A percentile compares a stretch with the other conserved stretches of the same genome.
These are phyloP conservation scores for Phalacrocorax carbo DNA, from an alignment of 2,113 vertebrate genomes.

Conservation along the genomic window DNA sequence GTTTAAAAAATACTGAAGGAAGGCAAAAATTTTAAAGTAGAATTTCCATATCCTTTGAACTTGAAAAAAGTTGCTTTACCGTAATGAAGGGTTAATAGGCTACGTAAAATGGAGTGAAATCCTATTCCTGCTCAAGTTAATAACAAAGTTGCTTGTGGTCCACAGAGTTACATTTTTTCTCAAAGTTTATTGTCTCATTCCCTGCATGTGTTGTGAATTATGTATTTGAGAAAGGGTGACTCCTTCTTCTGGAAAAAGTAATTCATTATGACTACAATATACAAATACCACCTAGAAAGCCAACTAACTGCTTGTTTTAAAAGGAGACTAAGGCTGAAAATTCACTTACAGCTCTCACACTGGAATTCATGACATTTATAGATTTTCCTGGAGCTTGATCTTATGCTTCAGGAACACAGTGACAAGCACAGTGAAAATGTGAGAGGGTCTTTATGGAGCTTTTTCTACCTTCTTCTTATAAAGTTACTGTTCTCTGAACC, in stretches of 20 bases:
- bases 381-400: background rate
- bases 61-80: background rate
- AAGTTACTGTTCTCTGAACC: background rate
- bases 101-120: background rate
- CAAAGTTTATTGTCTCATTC: background rate
- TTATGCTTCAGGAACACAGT: background rate
- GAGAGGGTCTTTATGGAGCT: background rate
- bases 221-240: background rate
- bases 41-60: background rate
- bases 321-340: background rate
- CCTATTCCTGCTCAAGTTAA: background rate
- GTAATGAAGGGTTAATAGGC: background rate
- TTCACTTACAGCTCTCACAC: background rate
- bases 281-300: background rate
- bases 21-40: background rate
- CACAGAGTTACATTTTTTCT: background rate
- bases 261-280: background rate
- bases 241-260: background rate
- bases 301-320: background rate
- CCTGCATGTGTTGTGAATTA: background rate
- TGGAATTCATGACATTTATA: background rate
- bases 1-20: background rate
- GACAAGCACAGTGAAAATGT: background rate
- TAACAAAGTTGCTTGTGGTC: background rate
- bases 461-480: background rate